phyloP scores from a whole-genome alignment of 2,113 vertebrate species.

The Ifrita kowaldi region DNA sequence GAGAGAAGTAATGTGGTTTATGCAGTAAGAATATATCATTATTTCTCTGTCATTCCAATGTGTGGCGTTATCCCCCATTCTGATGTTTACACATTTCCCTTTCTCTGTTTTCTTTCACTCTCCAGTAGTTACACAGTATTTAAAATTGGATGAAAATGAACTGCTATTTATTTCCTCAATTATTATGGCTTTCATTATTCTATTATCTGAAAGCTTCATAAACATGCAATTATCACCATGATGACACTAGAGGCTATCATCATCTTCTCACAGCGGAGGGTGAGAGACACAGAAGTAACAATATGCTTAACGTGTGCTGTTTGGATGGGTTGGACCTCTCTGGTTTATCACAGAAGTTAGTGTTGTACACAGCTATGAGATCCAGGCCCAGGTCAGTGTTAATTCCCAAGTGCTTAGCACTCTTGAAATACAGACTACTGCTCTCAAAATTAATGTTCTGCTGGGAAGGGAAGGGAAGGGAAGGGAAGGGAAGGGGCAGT shows the following conservation, averaged over 20 bases:
- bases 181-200: background rate
- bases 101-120: background rate
- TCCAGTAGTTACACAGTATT: background rate
- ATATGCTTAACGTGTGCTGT: background rate
- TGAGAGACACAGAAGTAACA: background rate
- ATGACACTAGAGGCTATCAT: background rate
- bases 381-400: background rate
- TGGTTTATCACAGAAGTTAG: background rate
- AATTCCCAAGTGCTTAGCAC: background rate
- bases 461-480: too few relatives aligned
- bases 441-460: background rate
- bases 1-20: background rate
- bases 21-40: background rate
- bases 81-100: background rate
- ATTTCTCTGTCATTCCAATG: background rate
- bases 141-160: background rate
- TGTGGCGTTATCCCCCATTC: background rate
- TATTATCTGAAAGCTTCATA: background rate
- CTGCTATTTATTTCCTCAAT: background rate
- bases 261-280: background rate
- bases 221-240: background rate
- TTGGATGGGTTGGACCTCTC: background rate
- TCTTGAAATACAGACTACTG: background rate
- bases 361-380: background rate
- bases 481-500: accelerated